These are phyloP conservation scores for Nannospalax galili DNA, from an alignment of 2,113 vertebrate genomes.

Conservation along the genomic window DNA sequence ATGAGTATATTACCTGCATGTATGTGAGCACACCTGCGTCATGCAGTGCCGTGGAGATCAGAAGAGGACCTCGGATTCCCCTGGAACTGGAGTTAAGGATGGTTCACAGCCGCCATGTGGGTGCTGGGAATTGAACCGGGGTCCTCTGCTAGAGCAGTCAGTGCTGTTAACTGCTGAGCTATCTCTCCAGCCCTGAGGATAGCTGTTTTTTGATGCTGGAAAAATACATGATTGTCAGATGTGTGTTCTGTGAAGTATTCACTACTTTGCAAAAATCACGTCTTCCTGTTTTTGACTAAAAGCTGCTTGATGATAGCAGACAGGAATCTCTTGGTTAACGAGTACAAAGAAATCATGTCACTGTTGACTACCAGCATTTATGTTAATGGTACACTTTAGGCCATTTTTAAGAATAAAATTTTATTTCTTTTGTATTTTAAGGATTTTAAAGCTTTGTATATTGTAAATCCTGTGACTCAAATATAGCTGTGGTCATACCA, in stretches of 20 bases:
- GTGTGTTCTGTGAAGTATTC: conserved; percentile 21
- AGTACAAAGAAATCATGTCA: conserved; percentile 1
- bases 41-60: no score
- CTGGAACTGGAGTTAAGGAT: no score
- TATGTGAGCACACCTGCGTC: no score
- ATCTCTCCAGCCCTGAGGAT: no score
- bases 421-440: conserved; percentile 1
- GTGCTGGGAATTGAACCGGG: no score
- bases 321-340: neutral
- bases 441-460: neutral
- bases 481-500: neutral
- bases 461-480: neutral
- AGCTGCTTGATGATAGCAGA: neutral
- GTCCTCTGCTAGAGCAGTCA: no score
- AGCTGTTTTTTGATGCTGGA: conserved; percentile 1
- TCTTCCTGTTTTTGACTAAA: neutral
- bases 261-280: conserved; percentile 1
- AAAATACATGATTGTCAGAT: conserved; percentile 34
- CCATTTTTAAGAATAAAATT: neutral
- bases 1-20: no score
- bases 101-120: no score
- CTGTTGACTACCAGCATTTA: neutral
- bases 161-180: no score
- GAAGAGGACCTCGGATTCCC: no score
- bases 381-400: neutral